Base-by-base conservation (phyloP, 2,888 invertebrate genomes). In the Andrena hattorfiana region DNA sequence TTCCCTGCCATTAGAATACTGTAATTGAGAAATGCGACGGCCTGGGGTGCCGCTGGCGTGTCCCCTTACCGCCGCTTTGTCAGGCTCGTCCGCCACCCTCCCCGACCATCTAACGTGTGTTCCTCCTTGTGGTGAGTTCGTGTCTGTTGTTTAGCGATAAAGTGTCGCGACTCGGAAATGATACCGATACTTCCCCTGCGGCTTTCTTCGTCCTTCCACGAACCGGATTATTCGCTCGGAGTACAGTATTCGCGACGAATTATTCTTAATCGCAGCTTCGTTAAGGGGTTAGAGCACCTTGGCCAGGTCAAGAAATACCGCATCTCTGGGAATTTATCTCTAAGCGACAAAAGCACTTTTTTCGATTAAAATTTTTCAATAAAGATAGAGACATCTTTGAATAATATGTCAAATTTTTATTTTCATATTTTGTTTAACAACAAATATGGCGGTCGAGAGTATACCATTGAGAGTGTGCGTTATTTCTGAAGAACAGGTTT, bases 1-100 rank as follows among this genome's bases (percentile, higher is more conserved):
- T 26, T 62, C 20, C 70, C 20, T 35, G 73, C 28, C 35, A 20
- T 64, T 42, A 23, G n/a, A 59, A 69, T 30, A 13, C 67, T 51
- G 48, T 32, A 49, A 49, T 32, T 62, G 60, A 30, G 62, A 62
- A 23, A 51, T 23, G n/a, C 23, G 10, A 7, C 20, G 28, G 8
- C 42, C 10, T 20, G 8, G 51, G 51, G 20, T 51, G 6, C 16
- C n/a, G 20, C 51, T 20, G 20, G 16, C 20, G 51, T 51, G 6
- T 51, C 20, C 51, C 16, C 8, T 54, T 54, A n/a, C 23, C 3
- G 54, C 54, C 8, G 54, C 23, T 20, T 20, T 54, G 54, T 10
- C 54, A n/a, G n/a, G 54, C 2, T 54, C 54, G 8, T 10, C 10
- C 42, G 16, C 16, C 5, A 42, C 13, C 16, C 42, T 42, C 13